phyloP scores from a whole-genome alignment of 2,888 invertebrate species.

The Portevinia maculata region DNA sequence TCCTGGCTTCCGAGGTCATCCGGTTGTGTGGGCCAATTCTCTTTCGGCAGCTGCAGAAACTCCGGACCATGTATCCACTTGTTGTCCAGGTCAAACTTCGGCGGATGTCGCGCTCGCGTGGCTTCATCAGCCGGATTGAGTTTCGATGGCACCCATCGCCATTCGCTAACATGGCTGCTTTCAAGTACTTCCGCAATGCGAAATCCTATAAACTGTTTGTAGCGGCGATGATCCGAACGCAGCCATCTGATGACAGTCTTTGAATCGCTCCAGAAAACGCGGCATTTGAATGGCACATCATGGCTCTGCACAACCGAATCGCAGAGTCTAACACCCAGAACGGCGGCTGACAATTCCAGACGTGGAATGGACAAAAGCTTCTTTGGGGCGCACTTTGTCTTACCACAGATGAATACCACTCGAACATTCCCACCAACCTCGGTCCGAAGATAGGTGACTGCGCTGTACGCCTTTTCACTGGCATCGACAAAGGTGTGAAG shows the following conservation, averaged over 20 bases:
- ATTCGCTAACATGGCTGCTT: constrained; percentile 35
- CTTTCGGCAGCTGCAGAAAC: constrained; percentile 35
- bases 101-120: constrained; percentile 31
- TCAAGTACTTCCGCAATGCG: constrained; percentile 64
- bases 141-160: constrained; percentile 53
- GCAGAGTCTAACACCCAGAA: constrained; percentile 9
- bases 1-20: too few relatives aligned
- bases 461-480: too few relatives aligned
- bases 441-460: not conserved
- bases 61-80: constrained; percentile 39
- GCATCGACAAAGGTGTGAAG: too few relatives aligned
- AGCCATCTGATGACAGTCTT: constrained; percentile 9
- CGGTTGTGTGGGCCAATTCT: not conserved
- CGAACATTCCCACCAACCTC: not conserved
- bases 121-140: constrained; percentile 48
- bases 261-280: too few relatives aligned
- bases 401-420: constrained; percentile 19
- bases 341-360: constrained; percentile 27
- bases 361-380: constrained; percentile 24
- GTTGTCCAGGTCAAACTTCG: not conserved
- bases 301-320: constrained; percentile 5
- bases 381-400: constrained; percentile 7
- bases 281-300: too few relatives aligned
- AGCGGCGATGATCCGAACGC: not conserved
- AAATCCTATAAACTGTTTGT: too few relatives aligned